Base-by-base conservation (phyloP, 2,888 invertebrate species). In the Halictus ligatus region DNA sequence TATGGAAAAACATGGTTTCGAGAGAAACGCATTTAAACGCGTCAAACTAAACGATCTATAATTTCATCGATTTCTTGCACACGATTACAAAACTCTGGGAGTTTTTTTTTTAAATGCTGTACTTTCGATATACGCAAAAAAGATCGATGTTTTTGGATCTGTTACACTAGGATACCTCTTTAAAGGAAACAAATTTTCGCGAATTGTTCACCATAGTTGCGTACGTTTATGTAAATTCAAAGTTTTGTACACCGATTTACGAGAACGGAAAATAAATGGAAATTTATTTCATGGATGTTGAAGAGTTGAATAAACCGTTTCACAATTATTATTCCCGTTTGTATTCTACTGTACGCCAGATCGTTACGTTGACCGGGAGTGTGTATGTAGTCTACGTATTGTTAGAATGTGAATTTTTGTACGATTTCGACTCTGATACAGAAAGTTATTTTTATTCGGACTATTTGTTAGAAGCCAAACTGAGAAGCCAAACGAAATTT, bases 231-330 rank as follows among this genome's bases (percentile, higher is more conserved):
- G 54, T n/a, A 54, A 21, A 54, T 54, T 54, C 21, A 21, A 54
- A 58, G n/a, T 58, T 58, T 58, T 3, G n/a, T 10, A n/a, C 12
- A 58, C 58, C n/a, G 58, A 58, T 58, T 58, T 58, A 58, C 58
- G 58, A n/a, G n/a, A 58, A n/a, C 58, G n/a, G 58, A n/a, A 58
- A n/a, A n/a, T 54, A n/a, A 54, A 54, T 54, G 54, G n/a, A 54
- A 54, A 54, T 54, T 54, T 21, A 54, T 54, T 54, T 54, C 21
- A 3, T 54, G 54, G 54, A n/a, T 60, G 60, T 60, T 25, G 25
- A 60, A 64, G 29, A 64, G 15, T 29, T 29, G 13, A 25, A 64
- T 29, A 29, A 64, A 15, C 2, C 7, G 7, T 18, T 29, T 15
- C 15, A 13, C 13, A 12, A 60, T 25, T 25, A 60, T 13, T 60